A percentile compares a stretch with the other conserved stretches of the same genome.
Conservation (phyloP, 2,888 invertebrate species). For the Campaea margaritaria region DNA sequence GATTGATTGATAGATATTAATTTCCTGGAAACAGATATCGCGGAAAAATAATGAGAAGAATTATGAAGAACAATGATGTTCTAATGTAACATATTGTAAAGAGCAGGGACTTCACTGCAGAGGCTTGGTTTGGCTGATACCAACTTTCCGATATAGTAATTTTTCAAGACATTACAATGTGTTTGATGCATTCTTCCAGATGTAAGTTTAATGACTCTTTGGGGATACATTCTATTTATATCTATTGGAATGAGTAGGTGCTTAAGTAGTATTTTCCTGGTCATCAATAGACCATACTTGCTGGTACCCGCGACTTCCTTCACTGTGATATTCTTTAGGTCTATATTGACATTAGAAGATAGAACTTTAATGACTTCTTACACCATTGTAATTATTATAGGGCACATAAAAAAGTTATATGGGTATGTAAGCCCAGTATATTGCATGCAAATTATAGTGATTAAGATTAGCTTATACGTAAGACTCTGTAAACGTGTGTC, state of each 20-base stretch:
- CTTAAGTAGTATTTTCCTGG: too few relatives aligned
- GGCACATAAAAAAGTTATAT: constrained; percentile 2
- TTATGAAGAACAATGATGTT: not conserved
- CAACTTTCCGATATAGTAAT: too few relatives aligned
- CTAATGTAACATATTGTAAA: not conserved
- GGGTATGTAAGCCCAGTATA: not conserved
- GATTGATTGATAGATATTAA: constrained; percentile 19
- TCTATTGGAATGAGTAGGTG: too few relatives aligned
- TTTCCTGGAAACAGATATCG: constrained; percentile 10
- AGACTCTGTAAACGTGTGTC: not conserved
- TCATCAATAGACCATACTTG: too few relatives aligned
- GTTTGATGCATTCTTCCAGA: too few relatives aligned
- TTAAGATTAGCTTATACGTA: not conserved
- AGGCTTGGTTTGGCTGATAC: too few relatives aligned
- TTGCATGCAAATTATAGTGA: constrained; percentile 8
- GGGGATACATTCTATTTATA: too few relatives aligned
- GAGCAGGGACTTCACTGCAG: not conserved
- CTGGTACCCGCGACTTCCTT: too few relatives aligned
- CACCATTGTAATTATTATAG: constrained; percentile 9
- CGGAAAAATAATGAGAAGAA: not conserved
- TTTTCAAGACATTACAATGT: not conserved
- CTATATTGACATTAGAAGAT: too few relatives aligned
- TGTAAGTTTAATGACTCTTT: constrained; percentile 1
- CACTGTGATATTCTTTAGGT: too few relatives aligned
- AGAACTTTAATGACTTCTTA: constrained; percentile 26